Evolutionary conservation across 2,113 vertebrate genomes (phyloP).

Genomic region (Corythoichthys intestinalis): DNA sequence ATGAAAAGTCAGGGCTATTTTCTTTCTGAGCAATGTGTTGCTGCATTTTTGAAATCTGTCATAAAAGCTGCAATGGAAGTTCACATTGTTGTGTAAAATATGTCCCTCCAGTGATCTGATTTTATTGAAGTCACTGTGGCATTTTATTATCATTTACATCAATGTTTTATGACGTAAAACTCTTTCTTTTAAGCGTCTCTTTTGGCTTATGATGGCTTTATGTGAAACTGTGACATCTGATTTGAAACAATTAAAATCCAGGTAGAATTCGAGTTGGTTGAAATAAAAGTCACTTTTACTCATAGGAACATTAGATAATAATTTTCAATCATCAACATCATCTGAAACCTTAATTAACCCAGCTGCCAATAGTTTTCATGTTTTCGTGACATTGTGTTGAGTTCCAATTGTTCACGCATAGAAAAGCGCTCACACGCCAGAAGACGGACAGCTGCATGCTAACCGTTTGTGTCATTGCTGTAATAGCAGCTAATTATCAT

Average conservation of each 20-base stretch:
- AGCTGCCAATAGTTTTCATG: neutral
- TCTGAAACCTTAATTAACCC: neutral
- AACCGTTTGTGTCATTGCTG: no score
- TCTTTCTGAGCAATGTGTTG: constrained; percentile 11
- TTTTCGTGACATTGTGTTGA: neutral
- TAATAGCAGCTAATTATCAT: no score
- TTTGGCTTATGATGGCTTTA: neutral
- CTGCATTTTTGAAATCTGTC: neutral
- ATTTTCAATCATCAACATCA: neutral
- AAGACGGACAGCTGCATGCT: no score
- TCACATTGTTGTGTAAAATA: neutral
- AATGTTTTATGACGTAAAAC: neutral
- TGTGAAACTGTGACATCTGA: no score
- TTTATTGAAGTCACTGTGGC: neutral
- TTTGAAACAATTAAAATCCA: constrained; percentile 28
- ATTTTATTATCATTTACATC: constrained; percentile 1
- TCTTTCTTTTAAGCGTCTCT: neutral
- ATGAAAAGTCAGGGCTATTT: constrained; percentile 49
- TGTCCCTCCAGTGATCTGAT: neutral
- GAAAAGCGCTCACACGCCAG: no score
- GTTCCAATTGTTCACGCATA: no score
- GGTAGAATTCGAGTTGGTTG: constrained; percentile 46
- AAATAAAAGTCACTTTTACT: neutral
- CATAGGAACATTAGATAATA: neutral
- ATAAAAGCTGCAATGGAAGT: constrained; percentile 1